Conservation (phyloP, 2,113 vertebrate genomes). For the Catagonus wagneri region DNA sequence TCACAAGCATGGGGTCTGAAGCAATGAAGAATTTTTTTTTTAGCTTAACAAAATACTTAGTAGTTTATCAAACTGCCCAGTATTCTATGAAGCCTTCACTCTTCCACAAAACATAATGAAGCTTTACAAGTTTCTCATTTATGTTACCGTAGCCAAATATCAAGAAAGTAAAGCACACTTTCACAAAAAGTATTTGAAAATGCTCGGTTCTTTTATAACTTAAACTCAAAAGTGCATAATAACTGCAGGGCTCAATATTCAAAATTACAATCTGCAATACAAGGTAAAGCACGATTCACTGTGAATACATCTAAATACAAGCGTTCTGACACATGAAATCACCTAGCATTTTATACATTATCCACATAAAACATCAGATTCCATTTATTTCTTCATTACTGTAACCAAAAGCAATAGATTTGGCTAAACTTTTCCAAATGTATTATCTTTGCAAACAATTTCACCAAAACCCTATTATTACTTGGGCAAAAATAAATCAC, state of each 20-base stretch:
- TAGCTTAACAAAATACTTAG: constrained; percentile 47
- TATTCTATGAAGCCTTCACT: constrained; percentile 46
- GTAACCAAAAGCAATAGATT: constrained; percentile 57
- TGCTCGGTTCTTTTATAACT: constrained; percentile 58
- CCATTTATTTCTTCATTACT: constrained; percentile 43
- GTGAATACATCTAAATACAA: constrained; percentile 38
- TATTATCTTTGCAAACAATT: constrained; percentile 50
- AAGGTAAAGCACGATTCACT: constrained; percentile 22
- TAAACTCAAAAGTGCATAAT: background rate
- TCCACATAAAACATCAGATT: constrained; percentile 55
- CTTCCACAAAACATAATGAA: constrained; percentile 41
- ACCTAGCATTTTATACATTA: constrained; percentile 62
- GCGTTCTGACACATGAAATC: constrained; percentile 60
- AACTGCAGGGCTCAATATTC: constrained; percentile 36
- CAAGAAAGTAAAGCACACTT: constrained; percentile 32
- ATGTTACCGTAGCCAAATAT: constrained; percentile 19
- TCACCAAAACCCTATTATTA: constrained; percentile 33
- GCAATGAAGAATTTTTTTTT: constrained; percentile 35
- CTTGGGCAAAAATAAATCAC: constrained; percentile 23
- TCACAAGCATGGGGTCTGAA: constrained; percentile 66
- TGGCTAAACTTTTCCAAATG: constrained; percentile 65
- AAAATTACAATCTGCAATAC: constrained; percentile 52
- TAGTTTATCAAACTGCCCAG: constrained; percentile 48
- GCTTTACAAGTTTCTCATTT: constrained; percentile 12
- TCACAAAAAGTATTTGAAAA: constrained; percentile 48